phyloP scores from a whole-genome alignment of 37 sponge, comb jelly and placozoan genomes.

The Axinella damicornis region DNA sequence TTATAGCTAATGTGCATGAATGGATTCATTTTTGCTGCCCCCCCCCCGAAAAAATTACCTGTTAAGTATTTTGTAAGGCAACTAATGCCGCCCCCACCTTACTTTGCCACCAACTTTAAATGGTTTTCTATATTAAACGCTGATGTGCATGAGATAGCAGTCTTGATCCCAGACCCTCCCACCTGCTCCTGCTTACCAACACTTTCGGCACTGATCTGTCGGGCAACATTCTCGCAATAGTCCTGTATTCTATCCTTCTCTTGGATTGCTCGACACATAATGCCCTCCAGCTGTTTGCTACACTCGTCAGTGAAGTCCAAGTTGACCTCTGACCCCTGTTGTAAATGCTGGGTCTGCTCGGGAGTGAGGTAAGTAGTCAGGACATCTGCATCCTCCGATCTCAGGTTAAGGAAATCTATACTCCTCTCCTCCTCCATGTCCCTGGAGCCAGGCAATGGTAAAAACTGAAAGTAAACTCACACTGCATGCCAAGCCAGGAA shows the following conservation, averaged over 20 bases:
- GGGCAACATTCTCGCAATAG: neutral
- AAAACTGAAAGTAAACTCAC: too few relatives aligned
- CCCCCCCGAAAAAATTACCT: too few relatives aligned
- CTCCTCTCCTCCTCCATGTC: conserved; percentile 12
- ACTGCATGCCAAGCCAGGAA: too few relatives aligned
- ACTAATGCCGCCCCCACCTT: too few relatives aligned
- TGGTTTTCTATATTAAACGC: too few relatives aligned
- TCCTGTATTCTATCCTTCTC: conserved; percentile 13
- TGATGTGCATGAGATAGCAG: too few relatives aligned
- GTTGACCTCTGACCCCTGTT: neutral
- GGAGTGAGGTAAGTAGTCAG: conserved; percentile 46
- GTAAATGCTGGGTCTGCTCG: conserved; percentile 27
- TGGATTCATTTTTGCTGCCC: too few relatives aligned
- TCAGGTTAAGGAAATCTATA: conserved; percentile 14
- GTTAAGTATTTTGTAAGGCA: too few relatives aligned
- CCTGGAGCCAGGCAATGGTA: neutral
- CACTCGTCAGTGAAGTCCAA: neutral
- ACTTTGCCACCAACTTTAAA: too few relatives aligned
- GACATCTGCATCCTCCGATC: neutral
- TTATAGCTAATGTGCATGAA: too few relatives aligned
- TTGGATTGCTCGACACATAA: too few relatives aligned
- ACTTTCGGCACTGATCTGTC: neutral
- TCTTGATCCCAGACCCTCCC: neutral
- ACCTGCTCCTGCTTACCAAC: too few relatives aligned
- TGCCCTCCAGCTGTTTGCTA: neutral